Evolutionary conservation across 2,888 invertebrate genomes (phyloP).

Genomic region (Archips xylosteana): DNA sequence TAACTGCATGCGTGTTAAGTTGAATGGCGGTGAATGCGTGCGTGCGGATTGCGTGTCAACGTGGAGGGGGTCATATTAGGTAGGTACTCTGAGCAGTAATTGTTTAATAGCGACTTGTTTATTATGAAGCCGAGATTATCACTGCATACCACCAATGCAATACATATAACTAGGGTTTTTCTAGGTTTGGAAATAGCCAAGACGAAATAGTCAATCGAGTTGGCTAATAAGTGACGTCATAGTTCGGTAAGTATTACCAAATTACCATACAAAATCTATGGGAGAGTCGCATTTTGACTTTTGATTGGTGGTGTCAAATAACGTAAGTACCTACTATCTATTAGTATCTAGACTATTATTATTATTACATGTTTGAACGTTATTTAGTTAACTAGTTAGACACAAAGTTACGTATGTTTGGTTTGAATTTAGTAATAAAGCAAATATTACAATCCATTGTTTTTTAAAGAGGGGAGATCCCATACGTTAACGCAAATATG

Average conservation of each 20-base stretch:
- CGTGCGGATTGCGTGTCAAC: constrained; percentile 27
- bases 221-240: too few relatives aligned
- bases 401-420: not conserved
- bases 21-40: constrained; percentile 29
- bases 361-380: not conserved
- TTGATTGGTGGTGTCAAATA: too few relatives aligned
- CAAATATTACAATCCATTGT: not conserved
- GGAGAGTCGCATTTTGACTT: too few relatives aligned
- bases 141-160: not conserved
- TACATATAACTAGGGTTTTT: not conserved
- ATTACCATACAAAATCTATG: too few relatives aligned
- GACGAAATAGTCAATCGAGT: too few relatives aligned
- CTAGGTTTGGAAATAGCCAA: not conserved
- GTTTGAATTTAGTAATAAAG: not conserved
- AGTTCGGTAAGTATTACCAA: not conserved
- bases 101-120: constrained; percentile 21
- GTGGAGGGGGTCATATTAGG: constrained; percentile 7
- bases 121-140: constrained; percentile 7
- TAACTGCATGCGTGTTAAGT: constrained; percentile 22
- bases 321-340: not conserved
- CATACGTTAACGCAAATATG: not conserved
- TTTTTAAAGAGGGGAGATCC: not conserved
- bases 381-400: not conserved
- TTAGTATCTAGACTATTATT: not conserved
- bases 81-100: constrained; percentile 10